Evolutionary conservation across 2,113 vertebrate genomes (phyloP).

Genomic region (Holacanthus passer): DNA sequence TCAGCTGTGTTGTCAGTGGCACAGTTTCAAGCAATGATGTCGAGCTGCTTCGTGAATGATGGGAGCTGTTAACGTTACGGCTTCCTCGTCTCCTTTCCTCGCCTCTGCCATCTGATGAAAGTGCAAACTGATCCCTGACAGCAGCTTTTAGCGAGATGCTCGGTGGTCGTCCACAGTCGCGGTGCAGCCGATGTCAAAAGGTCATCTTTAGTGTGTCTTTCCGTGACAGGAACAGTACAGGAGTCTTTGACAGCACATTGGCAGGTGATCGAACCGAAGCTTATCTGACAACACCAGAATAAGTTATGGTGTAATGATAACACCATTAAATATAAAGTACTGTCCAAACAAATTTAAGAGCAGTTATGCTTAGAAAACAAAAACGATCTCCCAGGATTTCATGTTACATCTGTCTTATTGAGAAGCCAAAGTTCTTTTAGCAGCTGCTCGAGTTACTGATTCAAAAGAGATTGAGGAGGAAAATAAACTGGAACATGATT

Average conservation of each 20-base stretch:
- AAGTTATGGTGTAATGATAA: too few relatives aligned
- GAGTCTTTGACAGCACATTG: too few relatives aligned
- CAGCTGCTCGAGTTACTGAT: neutral
- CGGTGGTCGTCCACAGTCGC: neutral
- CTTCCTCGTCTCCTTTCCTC: constrained; percentile 25
- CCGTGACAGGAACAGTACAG: too few relatives aligned
- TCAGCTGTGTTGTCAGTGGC: constrained; percentile 58
- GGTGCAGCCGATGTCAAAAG: neutral
- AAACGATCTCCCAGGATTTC: too few relatives aligned
- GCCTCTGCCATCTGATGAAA: constrained; percentile 64
- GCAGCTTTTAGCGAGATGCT: constrained; percentile 6
- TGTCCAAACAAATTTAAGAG: too few relatives aligned
- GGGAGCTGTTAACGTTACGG: constrained; percentile 4
- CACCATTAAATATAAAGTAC: too few relatives aligned
- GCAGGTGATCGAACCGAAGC: too few relatives aligned
- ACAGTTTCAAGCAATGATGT: constrained; percentile 42
- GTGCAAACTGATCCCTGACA: constrained; percentile 57
- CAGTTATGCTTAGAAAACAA: too few relatives aligned
- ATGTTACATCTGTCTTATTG: too few relatives aligned
- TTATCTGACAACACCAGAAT: too few relatives aligned
- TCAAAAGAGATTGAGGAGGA: neutral
- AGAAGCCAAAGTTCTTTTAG: neutral
- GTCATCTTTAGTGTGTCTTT: neutral
- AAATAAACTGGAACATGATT: neutral
- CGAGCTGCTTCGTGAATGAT: constrained; percentile 40